Conservation (phyloP, 1,140 invertebrate species). For the Drosophila varians region DNA sequence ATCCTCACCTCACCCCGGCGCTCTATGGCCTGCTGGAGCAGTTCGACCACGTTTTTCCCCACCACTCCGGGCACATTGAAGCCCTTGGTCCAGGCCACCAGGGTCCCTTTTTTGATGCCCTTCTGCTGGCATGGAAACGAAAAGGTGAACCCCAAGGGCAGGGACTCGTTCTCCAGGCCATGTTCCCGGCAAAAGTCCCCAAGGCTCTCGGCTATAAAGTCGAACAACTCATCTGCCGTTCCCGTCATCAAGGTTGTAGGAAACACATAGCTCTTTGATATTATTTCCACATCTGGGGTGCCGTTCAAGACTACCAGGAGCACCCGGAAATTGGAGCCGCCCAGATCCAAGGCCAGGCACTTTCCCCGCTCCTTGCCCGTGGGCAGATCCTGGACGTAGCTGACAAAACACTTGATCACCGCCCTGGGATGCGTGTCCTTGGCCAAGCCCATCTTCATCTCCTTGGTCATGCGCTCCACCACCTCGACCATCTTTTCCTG, state of each 20-base stretch:
- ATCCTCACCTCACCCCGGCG: constrained; percentile 86
- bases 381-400: constrained; percentile 97
- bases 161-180: constrained; percentile 86
- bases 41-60: constrained; percentile 92
- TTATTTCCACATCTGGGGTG: constrained; percentile 91
- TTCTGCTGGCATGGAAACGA: constrained; percentile 97
- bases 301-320: constrained; percentile 93
- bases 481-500: constrained; percentile 91
- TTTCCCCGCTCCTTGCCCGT: constrained; percentile 97
- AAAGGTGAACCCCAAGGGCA: constrained; percentile 96
- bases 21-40: constrained; percentile 91
- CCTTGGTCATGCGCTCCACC: constrained; percentile 89
- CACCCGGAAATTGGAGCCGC: constrained; percentile 99
- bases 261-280: constrained; percentile 97
- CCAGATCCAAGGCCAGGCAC: constrained; percentile 97
- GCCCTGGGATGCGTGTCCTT: constrained; percentile 90
- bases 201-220: constrained; percentile 98
- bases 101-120: constrained; percentile 93
- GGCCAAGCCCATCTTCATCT: constrained; percentile 92
- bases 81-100: constrained; percentile 94
- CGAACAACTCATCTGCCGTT: constrained; percentile 93
- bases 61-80: constrained; percentile 63
- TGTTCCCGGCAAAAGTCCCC: constrained; percentile 93
- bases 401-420: constrained; percentile 90
- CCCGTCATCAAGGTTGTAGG: constrained; percentile 96